phyloP scores from a whole-genome alignment of 1,140 invertebrate species.

The Riptortus pedestris region DNA sequence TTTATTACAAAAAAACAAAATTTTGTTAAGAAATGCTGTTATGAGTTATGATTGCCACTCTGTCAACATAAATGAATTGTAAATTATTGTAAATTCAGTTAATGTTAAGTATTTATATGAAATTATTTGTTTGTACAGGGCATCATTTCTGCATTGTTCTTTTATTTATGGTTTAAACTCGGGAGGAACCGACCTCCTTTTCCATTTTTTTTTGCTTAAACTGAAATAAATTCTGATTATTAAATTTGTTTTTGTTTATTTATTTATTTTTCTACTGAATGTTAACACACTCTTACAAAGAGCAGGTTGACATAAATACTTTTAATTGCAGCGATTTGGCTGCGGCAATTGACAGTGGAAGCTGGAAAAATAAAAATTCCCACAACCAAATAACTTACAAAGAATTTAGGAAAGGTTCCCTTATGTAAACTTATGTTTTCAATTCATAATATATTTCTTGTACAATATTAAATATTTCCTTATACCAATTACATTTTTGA shows the following conservation, averaged over 20 bases:
- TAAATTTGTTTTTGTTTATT: neutral
- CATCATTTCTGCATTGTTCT: constrained; percentile 6
- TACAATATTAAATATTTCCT: too few relatives aligned
- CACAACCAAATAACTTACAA: too few relatives aligned
- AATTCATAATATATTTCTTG: too few relatives aligned
- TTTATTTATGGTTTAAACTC: constrained; percentile 3
- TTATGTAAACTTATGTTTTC: too few relatives aligned
- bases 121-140: constrained; percentile 22
- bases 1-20: constrained; percentile 4
- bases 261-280: neutral
- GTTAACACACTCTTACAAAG: neutral
- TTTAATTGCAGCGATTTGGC: too few relatives aligned
- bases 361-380: too few relatives aligned
- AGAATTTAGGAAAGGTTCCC: too few relatives aligned
- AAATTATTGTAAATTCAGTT: constrained; percentile 25
- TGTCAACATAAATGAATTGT: constrained; percentile 13
- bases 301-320: neutral
- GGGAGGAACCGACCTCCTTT: neutral
- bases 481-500: too few relatives aligned
- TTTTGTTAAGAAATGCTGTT: constrained; percentile 12
- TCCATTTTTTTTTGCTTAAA: constrained; percentile 1
- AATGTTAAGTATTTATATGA: constrained; percentile 24
- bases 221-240: constrained; percentile 18
- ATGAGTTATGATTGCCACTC: neutral
- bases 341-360: too few relatives aligned